Evolutionary conservation across 2,113 vertebrate genomes (phyloP).

Genomic region (Pygoscelis adeliae): DNA sequence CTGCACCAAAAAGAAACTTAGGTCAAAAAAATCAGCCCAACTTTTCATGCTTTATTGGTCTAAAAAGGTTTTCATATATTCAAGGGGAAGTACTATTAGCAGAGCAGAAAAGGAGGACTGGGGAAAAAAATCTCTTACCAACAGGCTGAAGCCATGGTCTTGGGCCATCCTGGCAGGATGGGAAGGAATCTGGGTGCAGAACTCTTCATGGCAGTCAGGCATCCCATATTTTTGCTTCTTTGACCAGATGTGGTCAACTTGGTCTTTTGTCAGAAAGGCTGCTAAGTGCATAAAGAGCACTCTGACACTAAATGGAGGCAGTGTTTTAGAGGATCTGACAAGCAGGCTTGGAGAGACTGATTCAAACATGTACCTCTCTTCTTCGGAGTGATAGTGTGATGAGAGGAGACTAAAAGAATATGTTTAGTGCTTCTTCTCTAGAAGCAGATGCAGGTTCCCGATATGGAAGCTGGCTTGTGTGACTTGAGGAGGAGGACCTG

Average conservation of each 20-base stretch:
- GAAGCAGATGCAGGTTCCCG: background rate
- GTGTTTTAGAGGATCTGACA: background rate
- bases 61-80: background rate
- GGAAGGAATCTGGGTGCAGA: background rate
- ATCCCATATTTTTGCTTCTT: background rate
- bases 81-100: background rate
- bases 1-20: background rate
- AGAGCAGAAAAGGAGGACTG: background rate
- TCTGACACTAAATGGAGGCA: background rate
- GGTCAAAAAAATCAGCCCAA: background rate
- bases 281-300: background rate
- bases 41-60: background rate
- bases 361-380: background rate
- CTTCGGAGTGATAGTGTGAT: background rate
- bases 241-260: background rate
- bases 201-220: background rate
- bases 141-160: background rate
- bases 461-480: background rate
- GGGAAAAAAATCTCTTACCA: background rate
- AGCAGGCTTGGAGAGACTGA: background rate
- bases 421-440: background rate
- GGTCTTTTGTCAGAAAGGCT: background rate
- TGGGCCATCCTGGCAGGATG: background rate
- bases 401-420: background rate
- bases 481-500: background rate